Base-by-base conservation (phyloP, 2,113 vertebrate species). In the Mirounga angustirostris region DNA sequence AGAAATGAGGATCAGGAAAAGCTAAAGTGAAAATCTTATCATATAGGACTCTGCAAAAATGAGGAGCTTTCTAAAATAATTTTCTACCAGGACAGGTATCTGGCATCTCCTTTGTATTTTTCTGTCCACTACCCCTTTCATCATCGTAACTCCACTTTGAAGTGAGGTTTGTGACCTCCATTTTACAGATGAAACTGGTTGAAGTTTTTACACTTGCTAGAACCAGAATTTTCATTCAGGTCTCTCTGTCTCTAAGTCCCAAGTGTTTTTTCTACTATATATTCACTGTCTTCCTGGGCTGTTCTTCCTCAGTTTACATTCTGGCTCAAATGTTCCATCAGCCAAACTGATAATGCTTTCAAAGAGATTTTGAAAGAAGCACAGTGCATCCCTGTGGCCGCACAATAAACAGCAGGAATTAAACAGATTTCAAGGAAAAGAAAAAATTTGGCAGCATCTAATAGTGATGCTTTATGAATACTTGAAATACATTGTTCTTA, bases 341-440 rank as follows among this genome's bases (percentile, higher is more conserved):
- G 52, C 50, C 91, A 97, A 91, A 58, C 3, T 80, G 82, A 36
- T 43, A 52, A 67, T 56, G 8, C 54, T 97, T 94, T 61, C 18
- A 61, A 81, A 65, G 54, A 85, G 76, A 86, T 59, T 97, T 65
- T 94, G 59, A 94, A 91, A 94, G 89, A 24, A 95, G 52, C 93
- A 89, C 96, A 98, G 80, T 97, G 85, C 85, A 96, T 97, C 91
- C 89, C 71, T 96, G 91, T 95, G 96, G 97, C 71, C 59, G 33
- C 69, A 43, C 7, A 12, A 71, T 82, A 63, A 95, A 97, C 28
- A 93, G 24, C 84, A 93, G n/a, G 40, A 95, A 84, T 79, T 28
- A 43, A 89, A 82, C 15, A 22, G 43, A 94, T 81, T 91, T 87
- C 13, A 91, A 76, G 36, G 5, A 46, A 87, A 76, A 65, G 28